Evolutionary conservation across 2,888 invertebrate genomes (phyloP).

Genomic region (Philhelius pedissequus): DNA sequence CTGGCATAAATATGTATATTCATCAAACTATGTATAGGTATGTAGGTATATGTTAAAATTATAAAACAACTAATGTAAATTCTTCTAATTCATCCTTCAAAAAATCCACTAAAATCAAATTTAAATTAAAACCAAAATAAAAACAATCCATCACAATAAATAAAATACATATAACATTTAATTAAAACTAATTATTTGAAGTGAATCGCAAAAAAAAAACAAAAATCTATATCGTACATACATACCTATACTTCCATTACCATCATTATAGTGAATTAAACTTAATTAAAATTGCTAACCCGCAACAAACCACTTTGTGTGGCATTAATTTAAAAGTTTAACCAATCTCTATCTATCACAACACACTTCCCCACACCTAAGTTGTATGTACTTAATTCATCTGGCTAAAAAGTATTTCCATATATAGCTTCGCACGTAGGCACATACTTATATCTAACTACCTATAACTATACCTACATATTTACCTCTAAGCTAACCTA

Average conservation of each 20-base stretch:
- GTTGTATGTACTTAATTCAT: background rate
- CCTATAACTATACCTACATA: background rate
- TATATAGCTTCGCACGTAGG: background rate
- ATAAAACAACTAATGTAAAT: too few species aligned
- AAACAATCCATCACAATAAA: background rate
- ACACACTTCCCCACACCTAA: background rate
- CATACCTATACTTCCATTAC: background rate
- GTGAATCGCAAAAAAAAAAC: background rate
- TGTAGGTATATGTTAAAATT: too few species aligned
- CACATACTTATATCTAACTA: background rate
- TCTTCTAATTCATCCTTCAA: too few species aligned
- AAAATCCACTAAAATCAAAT: background rate
- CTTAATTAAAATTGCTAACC: conserved; percentile 56
- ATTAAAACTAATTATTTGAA: conserved; percentile 57
- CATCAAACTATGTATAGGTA: too few species aligned
- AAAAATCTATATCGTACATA: too few species aligned
- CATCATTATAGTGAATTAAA: conserved; percentile 42
- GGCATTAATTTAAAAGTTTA: conserved; percentile 52
- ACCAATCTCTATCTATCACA: background rate
- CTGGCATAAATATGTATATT: too few species aligned
- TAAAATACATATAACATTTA: conserved; percentile 33
- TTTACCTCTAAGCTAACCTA: too few species aligned
- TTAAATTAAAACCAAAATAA: conserved; percentile 15
- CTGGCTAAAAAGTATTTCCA: background rate
- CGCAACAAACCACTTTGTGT: conserved; percentile 40